Evolutionary conservation across 2,888 invertebrate genomes (phyloP).

Genomic region (Amiota minor): DNA sequence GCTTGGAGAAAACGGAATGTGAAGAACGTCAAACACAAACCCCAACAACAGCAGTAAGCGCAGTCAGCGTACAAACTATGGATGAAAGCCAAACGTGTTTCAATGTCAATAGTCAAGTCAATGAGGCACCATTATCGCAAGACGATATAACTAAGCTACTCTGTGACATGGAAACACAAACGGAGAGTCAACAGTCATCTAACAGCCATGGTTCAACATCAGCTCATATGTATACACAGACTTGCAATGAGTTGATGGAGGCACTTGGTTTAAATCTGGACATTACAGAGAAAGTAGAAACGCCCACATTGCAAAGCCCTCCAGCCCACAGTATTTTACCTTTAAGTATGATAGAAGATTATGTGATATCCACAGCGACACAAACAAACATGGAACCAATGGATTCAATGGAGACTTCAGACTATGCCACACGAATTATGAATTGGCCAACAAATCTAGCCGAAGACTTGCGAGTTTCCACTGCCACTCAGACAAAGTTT

Average conservation of each 20-base stretch:
- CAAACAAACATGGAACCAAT: not conserved
- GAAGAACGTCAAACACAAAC: not conserved
- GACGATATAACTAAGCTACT: not conserved
- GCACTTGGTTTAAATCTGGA: slow-evolving; percentile 75
- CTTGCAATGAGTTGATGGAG: slow-evolving; percentile 76
- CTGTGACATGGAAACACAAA: slow-evolving; percentile 78
- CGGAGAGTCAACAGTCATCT: slow-evolving; percentile 69
- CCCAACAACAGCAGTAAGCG: not conserved
- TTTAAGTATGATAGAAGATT: slow-evolving; percentile 45
- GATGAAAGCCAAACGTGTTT: too few relatives aligned
- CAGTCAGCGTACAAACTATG: not conserved
- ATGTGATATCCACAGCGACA: slow-evolving; percentile 8
- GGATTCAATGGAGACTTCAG: not conserved
- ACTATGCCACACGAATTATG: not conserved
- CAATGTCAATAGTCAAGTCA: not conserved
- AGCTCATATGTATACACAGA: slow-evolving; percentile 71
- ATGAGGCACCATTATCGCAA: not conserved
- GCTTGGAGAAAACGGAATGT: not conserved
- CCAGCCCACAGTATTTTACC: slow-evolving; percentile 75
- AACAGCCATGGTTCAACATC: slow-evolving; percentile 46
- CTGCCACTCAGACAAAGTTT: slow-evolving; percentile 77
- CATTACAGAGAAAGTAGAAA: not conserved
- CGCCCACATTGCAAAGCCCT: not conserved
- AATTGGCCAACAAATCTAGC: slow-evolving; percentile 36
- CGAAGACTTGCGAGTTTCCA: slow-evolving; percentile 56